Conservation (phyloP, 1,140 invertebrate genomes). For the Ooceraea biroi region DNA sequence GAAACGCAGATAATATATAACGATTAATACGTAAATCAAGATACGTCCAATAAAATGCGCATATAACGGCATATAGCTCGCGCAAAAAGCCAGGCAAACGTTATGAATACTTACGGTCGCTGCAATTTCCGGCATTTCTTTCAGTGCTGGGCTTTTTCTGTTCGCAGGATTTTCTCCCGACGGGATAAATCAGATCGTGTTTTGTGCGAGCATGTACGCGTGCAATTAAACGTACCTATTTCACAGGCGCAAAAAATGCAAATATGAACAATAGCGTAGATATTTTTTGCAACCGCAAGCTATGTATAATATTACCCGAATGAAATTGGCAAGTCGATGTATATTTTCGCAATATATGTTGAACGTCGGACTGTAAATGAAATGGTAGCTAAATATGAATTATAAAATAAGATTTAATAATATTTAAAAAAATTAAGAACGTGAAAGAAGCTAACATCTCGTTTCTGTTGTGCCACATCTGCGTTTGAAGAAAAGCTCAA, state of each 20-base stretch:
- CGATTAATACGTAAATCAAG: constrained; percentile 36
- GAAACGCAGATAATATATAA: constrained; percentile 27
- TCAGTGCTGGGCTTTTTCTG: constrained; percentile 26
- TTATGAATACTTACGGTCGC: constrained; percentile 60
- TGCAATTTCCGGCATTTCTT: constrained; percentile 50
- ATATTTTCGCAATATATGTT: not conserved
- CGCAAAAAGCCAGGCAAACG: constrained; percentile 37
- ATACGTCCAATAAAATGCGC: constrained; percentile 44
- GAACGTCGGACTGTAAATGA: no score
- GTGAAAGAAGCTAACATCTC: not conserved
- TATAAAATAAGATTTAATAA: not conserved
- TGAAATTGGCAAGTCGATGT: not conserved
- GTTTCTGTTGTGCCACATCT: not conserved
- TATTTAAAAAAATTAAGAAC: no score
- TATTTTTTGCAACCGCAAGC: not conserved
- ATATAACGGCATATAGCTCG: not conserved
- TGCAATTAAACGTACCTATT: constrained; percentile 43
- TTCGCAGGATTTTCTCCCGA: constrained; percentile 2
- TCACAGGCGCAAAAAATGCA: constrained; percentile 1
- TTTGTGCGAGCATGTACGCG: constrained; percentile 38
- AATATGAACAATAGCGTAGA: constrained; percentile 8
- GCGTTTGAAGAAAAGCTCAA: not conserved
- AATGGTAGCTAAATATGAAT: not conserved
- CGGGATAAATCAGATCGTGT: constrained; percentile 65
- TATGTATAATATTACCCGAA: not conserved